Percentiles rank a stretch among this genome's conserved stretches.
Conservation (phyloP, 2,888 invertebrate genomes). For the Phrixothrix hirtus region DNA sequence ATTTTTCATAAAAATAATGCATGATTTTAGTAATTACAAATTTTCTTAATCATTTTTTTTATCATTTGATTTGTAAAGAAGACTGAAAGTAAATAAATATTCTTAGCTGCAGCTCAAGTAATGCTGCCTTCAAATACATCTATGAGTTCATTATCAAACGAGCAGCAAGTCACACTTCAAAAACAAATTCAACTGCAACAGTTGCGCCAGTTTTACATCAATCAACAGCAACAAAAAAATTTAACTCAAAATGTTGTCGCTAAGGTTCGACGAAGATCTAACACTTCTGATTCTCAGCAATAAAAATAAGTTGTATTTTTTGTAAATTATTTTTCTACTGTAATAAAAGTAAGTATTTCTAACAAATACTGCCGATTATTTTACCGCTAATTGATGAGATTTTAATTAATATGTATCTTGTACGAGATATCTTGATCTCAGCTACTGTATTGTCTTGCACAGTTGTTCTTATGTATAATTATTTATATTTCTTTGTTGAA, state of each 20-base stretch:
- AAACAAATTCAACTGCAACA: slow-evolving; percentile 52
- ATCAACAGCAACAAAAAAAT: slow-evolving; percentile 46
- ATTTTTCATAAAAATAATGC: slow-evolving; percentile 10
- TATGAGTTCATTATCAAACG: slow-evolving; percentile 41
- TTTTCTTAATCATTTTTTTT: slow-evolving; percentile 10
- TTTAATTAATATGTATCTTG: slow-evolving; percentile 16
- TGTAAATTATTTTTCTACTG: slow-evolving; percentile 25
- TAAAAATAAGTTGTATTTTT: slow-evolving; percentile 29
- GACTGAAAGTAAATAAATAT: slow-evolving; percentile 39
- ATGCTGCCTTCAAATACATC: slow-evolving; percentile 43
- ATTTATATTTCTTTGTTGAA: too few species aligned
- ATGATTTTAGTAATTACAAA: slow-evolving; percentile 11
- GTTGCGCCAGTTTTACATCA: slow-evolving; percentile 50
- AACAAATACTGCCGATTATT: slow-evolving; percentile 24
- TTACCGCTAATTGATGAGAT: slow-evolving; percentile 12
- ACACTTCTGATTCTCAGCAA: slow-evolving; percentile 52
- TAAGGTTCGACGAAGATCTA: slow-evolving; percentile 51
- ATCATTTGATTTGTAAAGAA: slow-evolving; percentile 22
- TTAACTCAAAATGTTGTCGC: slow-evolving; percentile 43
- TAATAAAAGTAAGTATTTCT: slow-evolving; percentile 24
- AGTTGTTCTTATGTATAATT: slow-evolving; percentile 41
- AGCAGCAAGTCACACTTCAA: slow-evolving; percentile 45
- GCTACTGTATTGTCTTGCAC: slow-evolving; percentile 46
- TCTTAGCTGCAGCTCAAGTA: slow-evolving; percentile 46
- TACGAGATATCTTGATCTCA: slow-evolving; percentile 46